These are phyloP conservation scores for Hydrolagus affinis DNA, from an alignment of 2,113 vertebrate species.

Conservation along the genomic window DNA sequence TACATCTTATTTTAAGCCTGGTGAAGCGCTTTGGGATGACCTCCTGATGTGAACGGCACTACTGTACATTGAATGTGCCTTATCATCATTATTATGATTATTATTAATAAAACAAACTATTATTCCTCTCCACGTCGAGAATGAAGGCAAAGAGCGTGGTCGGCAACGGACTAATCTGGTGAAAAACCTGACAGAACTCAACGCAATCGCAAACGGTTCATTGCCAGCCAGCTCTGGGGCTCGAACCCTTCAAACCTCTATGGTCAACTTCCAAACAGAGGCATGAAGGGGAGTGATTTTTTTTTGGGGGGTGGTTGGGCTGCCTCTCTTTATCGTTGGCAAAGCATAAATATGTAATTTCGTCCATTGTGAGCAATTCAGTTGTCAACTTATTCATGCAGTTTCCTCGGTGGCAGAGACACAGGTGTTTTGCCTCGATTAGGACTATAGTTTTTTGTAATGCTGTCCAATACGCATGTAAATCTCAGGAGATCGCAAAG, in stretches of 20 bases:
- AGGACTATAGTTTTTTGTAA: not conserved
- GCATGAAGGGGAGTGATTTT: not conserved
- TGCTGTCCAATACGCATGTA: not conserved
- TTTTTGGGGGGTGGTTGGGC: no score
- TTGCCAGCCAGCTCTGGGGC: not conserved
- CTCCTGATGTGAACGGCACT: no score
- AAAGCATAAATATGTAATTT: not conserved
- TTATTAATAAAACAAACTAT: no score
- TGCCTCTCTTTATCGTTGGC: not conserved
- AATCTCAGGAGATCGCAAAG: not conserved
- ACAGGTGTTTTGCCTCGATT: not conserved
- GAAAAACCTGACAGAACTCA: not conserved
- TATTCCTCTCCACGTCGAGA: no score
- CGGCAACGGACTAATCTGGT: not conserved
- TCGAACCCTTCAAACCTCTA: not conserved
- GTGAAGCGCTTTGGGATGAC: no score
- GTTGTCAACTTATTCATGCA: not conserved
- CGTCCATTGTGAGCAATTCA: not conserved
- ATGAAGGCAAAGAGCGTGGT: not conserved
- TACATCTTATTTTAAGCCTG: no score
- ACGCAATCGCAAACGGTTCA: not conserved
- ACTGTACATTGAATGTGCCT: no score
- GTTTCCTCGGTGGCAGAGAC: not conserved
- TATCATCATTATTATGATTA: no score
- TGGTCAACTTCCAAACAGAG: not conserved